Evolutionary conservation across 2,797 vertebrate species (phyloP), one percentile per base, ranked within the genome.

Genomic region (Gila robusta): DNA sequence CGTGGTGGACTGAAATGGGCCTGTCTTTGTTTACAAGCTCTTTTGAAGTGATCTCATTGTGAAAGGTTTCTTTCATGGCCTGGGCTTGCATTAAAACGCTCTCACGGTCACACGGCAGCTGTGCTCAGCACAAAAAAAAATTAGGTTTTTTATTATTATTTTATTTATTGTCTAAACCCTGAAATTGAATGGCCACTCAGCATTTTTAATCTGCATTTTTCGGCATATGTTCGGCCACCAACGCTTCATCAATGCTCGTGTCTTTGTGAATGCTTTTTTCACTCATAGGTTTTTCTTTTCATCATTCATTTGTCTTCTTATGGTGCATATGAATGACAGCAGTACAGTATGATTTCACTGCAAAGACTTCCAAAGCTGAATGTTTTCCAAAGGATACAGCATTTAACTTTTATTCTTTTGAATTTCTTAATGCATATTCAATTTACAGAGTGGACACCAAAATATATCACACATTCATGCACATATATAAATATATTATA

Each of bases 11-110:
- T 94, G 92, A 95, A 95, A 94, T 86, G 91, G 88, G 89, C 90
- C 89, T 47, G 84, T 93, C 90, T 95, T 96, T 96, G 95, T 96
- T 94, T 94, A 89, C 92, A 81, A 93, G 92, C 92, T 92, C 95
- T 94, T 95, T 96, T 96, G 95, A 96, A 95, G 94, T 94, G 94
- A 94, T 93, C 82, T 94, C 91, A 94, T 94, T 94, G 92, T 94
- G 90, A 90, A 90, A 89, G 90, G 1, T 87, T 90, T 87, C 93
- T 96, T 96, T 95, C 93, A 94, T 91, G 91, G 92, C 83, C 85
- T 87, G 88, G 91, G 90, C 92, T 91, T 91, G 83, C 87, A 84
- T 76, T 85, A 91, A 87, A 89, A 88, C 90, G 85, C 91, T 91
- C 85, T 83, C 82, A 82, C 90, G 90, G 91, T 89, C 90, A 86